Evolutionary conservation across 2,797 vertebrate species (phyloP).

Genomic region (Enoplosus armatus): DNA sequence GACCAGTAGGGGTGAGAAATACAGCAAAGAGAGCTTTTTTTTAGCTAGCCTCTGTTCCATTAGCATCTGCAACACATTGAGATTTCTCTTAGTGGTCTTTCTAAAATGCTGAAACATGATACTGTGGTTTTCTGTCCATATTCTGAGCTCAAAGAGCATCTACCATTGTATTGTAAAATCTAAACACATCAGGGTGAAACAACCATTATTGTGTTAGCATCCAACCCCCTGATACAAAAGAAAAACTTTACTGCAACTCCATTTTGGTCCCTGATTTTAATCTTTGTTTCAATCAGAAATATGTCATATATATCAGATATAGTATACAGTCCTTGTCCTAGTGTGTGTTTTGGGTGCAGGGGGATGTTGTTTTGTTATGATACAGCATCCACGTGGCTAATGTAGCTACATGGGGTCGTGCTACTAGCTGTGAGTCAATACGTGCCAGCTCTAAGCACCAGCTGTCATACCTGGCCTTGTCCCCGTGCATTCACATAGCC

Average conservation of each 20-base stretch:
- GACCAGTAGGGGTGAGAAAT: neutral
- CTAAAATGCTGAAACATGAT: neutral
- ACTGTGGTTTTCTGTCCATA: neutral
- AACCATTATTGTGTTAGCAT: neutral
- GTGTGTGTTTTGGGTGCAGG: constrained; percentile 44
- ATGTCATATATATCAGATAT: constrained; percentile 24
- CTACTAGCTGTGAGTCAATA: constrained; percentile 37
- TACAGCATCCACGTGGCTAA: constrained; percentile 49
- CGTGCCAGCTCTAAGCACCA: constrained; percentile 55
- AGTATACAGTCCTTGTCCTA: neutral
- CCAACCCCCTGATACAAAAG: neutral
- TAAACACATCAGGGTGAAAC: neutral
- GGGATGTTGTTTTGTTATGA: constrained; percentile 56
- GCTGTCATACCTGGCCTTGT: constrained; percentile 71
- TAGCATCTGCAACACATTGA: neutral
- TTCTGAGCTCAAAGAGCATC: neutral
- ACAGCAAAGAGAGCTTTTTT: neutral
- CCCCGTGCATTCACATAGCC: constrained; percentile 39
- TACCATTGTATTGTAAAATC: neutral
- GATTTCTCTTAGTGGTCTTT: neutral
- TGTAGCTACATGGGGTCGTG: constrained; percentile 58
- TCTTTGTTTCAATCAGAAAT: neutral
- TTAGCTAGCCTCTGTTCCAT: neutral
- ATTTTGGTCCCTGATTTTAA: neutral
- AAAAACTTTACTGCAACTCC: neutral